These are phyloP conservation scores for Nipponia nippon DNA, from an alignment of 2,113 vertebrate genomes.

Conservation along the genomic window DNA sequence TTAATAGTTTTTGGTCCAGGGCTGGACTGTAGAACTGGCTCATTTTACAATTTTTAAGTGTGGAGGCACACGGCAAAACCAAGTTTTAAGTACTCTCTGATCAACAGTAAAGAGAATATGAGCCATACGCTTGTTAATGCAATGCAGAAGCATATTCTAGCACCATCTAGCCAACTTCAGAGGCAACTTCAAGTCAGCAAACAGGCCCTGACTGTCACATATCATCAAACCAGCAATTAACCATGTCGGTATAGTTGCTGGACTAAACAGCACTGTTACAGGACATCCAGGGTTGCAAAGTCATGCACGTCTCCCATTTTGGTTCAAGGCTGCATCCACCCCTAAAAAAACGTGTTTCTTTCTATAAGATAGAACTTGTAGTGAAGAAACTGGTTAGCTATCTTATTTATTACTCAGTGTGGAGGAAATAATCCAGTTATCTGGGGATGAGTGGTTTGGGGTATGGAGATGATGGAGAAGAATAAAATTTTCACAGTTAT, in stretches of 20 bases:
- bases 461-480: background rate
- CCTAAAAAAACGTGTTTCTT: background rate
- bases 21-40: background rate
- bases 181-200: background rate
- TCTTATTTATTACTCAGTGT: background rate
- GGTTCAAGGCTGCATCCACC: background rate
- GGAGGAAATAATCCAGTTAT: background rate
- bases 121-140: background rate
- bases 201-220: background rate
- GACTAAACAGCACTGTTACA: background rate
- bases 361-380: background rate
- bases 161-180: conserved; percentile 20
- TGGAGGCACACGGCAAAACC: background rate
- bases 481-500: background rate
- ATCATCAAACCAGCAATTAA: background rate
- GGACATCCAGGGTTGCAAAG: background rate
- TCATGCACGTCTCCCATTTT: background rate
- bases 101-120: background rate
- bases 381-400: background rate
- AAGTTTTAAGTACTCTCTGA: background rate
- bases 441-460: background rate
- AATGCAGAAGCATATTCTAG: background rate
- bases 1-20: background rate
- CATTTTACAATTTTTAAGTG: background rate
- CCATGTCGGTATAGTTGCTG: background rate